These are phyloP conservation scores for Chromoteleia sp. DNA, from an alignment of 2,888 invertebrate species.

Conservation along the genomic window DNA sequence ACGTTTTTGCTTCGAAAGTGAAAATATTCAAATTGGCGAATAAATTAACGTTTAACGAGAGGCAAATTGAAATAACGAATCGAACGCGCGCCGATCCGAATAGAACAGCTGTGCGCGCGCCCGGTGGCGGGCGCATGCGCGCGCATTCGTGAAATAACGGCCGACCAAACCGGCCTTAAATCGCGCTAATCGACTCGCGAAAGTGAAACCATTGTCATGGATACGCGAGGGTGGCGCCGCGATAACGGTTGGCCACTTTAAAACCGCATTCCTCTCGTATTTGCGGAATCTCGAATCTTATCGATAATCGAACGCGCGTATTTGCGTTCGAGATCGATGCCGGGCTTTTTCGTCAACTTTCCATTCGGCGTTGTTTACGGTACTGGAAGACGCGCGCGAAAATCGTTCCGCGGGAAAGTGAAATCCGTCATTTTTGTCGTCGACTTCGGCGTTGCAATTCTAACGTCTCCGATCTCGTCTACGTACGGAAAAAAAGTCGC, in stretches of 20 bases:
- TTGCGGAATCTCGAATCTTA: conserved; percentile 64
- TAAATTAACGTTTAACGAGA: conserved; percentile 31
- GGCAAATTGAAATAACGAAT: conserved; percentile 36
- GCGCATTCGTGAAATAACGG: conserved; percentile 64
- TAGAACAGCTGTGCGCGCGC: conserved; percentile 52
- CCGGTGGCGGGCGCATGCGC: conserved; percentile 35
- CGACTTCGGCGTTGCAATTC: background rate
- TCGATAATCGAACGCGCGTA: conserved; percentile 37
- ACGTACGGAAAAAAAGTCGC: no score
- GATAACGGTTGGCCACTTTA: conserved; percentile 55
- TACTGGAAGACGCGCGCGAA: conserved; percentile 6
- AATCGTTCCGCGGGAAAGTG: conserved; percentile 20
- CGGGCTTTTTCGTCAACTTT: conserved; percentile 39
- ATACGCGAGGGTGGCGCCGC: conserved; percentile 61
- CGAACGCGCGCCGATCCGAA: conserved; percentile 32
- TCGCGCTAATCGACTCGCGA: conserved; percentile 63
- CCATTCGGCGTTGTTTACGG: conserved; percentile 6
- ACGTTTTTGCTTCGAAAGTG: conserved; percentile 21
- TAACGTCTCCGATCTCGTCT: no score
- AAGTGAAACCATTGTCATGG: conserved; percentile 69
- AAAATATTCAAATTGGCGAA: conserved; percentile 34
- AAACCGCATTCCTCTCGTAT: conserved; percentile 53
- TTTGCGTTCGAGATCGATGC: conserved; percentile 51
- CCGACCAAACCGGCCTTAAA: conserved; percentile 63
- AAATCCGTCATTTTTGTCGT: conserved; percentile 2